phyloP scores from a whole-genome alignment of 2,888 invertebrate species.

The Dasysyrphus albostriatus region DNA sequence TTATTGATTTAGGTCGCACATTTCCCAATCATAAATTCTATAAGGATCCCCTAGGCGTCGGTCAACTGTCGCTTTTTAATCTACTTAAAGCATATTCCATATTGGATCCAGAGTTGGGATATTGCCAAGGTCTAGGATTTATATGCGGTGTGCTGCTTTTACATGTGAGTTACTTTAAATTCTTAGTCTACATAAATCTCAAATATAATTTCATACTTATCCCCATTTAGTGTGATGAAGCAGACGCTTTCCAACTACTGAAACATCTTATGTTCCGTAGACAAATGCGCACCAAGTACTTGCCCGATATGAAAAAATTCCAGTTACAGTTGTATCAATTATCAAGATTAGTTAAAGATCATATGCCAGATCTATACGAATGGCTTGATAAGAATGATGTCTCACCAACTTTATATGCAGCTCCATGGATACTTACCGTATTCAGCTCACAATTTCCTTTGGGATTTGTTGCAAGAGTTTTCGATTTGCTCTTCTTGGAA shows the following conservation, averaged over 20 bases:
- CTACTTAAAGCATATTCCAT: slow-evolving; percentile 97
- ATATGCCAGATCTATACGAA: slow-evolving; percentile 92
- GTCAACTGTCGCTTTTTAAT: slow-evolving; percentile 97
- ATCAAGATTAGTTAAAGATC: slow-evolving; percentile 95
- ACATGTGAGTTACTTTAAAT: slow-evolving; percentile 88
- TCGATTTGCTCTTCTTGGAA: slow-evolving; percentile 95
- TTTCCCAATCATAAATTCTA: slow-evolving; percentile 98
- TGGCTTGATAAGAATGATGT: slow-evolving; percentile 95
- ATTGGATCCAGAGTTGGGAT: slow-evolving; percentile 96
- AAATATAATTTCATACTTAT: neutral
- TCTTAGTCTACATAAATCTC: neutral
- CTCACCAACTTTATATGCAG: slow-evolving; percentile 96
- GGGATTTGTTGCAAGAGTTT: slow-evolving; percentile 96
- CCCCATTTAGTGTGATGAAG: slow-evolving; percentile 92
- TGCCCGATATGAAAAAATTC: slow-evolving; percentile 97
- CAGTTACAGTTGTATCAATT: slow-evolving; percentile 96
- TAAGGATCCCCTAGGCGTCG: slow-evolving; percentile 95
- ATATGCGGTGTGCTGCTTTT: slow-evolving; percentile 96
- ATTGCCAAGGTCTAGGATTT: slow-evolving; percentile 98
- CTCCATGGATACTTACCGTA: slow-evolving; percentile 96
- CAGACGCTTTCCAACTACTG: slow-evolving; percentile 93
- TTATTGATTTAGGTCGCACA: slow-evolving; percentile 94
- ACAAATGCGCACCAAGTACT: slow-evolving; percentile 94
- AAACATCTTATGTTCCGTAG: slow-evolving; percentile 96
- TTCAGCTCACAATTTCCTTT: slow-evolving; percentile 98